Base-by-base conservation (phyloP, 2,888 invertebrate species). In the Tholera decimalis region DNA sequence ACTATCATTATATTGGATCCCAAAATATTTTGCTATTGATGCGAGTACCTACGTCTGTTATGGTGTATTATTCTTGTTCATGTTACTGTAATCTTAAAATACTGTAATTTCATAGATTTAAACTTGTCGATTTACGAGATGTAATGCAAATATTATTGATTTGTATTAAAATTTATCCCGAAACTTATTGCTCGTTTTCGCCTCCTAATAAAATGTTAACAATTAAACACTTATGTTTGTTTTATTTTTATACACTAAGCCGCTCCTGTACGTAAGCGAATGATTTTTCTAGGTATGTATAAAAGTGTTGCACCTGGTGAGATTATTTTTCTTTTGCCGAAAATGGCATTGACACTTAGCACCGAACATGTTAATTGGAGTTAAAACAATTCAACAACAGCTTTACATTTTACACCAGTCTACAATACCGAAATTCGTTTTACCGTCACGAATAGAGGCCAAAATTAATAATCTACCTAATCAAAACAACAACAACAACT, bases 131-230 rank as follows among this genome's bases (percentile, higher is more conserved):
- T 92, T 92, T 90, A 93, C 88, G 91, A 91, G 89, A 91, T 92
- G 85, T 92, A 92, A 91, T 93, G 91, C 92, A 93, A 91, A 91
- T 90, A 89, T 86, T 88, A 92, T 94, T 94, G 88, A 91, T 94
- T 95, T 95, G 93, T 95, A 95, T 92, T 91, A 88, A 93, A 92
- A 90, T 87, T 89, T 93, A 94, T 93, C 92, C 94, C 90, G 86
- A 94, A 92, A 93, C 91, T 93, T 93, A 93, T 94, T 94, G 94
- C 94, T 95, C 95, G 94, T 95, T 95, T 93, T 95, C 93, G 95
- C 95, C 95, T 95, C 94, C 94, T 94, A 95, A 95, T 95, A 95
- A 95, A 95, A 95, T 95, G 95, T 95, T 95, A 93, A 93, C 93
- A 92, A 94, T 92, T 93, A 91, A 83, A 85, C 83, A 82, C 54